Evolutionary conservation across 2,113 vertebrate genomes (phyloP), one percentile per base, ranked within the genome.

Genomic region (Phyllostomus discolor): DNA sequence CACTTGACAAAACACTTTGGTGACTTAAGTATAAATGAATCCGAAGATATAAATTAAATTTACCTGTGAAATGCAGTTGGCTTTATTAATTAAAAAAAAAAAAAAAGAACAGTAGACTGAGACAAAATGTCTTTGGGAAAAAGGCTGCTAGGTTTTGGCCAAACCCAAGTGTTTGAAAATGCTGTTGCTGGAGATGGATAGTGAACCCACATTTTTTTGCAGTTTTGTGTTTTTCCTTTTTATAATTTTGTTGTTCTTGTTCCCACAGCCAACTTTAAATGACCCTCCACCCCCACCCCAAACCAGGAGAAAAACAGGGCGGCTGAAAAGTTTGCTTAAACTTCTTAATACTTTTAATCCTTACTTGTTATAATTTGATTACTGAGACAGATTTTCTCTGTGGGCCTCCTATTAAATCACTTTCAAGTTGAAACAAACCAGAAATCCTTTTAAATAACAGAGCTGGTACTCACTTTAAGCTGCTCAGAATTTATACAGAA

Each of bases 281-380:
- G 98, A 98, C 94, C 64, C 41, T 75, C 62, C 46, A 33, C 19
- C 2, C 7, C 24, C 10, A 10, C 62, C 48, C 9, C 15, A 0
- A 48, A 38, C 57, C 7, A 82, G 59, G 72, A 67, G 89, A 96
- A 98, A 98, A 97, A 91, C 80, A 98, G 97, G 96, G 95, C 97
- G 97, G 94, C 97, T 98, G 97, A 98, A 91, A 98, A 98, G 96
- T 98, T 98, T 98, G 97, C 98, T 98, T 98, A 98, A 98, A 98
- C 97, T 98, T 98, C 97, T 97, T 98, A 98, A 99, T 98, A 98
- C 98, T 98, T 98, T 98, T 98, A 98, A 99, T 99, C 98, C 98
- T 98, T 97, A 98, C 98, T 99, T 98, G 98, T 98, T 98, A 98
- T 98, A 99, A 99, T 98, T 98, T 98, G 98, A 98, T 99, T 98